Evolutionary conservation across 2,888 invertebrate species (phyloP).

Genomic region (Pseudeuparius sepicola): DNA sequence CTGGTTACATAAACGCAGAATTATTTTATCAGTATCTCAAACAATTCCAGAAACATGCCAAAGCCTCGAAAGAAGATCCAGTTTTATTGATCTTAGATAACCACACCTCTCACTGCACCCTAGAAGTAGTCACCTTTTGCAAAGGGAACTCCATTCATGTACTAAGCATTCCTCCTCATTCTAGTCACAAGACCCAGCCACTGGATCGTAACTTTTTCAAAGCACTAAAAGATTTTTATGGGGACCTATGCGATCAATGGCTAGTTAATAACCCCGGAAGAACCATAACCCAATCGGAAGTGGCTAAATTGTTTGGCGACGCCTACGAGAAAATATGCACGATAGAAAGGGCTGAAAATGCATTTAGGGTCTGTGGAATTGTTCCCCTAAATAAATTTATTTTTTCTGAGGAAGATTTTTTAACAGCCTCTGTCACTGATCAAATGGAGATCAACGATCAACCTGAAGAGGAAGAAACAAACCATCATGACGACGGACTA

Average conservation of each 20-base stretch:
- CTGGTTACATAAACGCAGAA: slow-evolving; percentile 5
- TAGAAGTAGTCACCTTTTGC: not conserved
- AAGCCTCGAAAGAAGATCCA: slow-evolving; percentile 2
- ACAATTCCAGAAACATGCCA: slow-evolving; percentile 5
- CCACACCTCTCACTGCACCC: slow-evolving; percentile 8
- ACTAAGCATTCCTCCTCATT: slow-evolving; percentile 1
- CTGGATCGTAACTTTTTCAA: slow-evolving; percentile 11
- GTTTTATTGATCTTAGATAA: slow-evolving; percentile 10
- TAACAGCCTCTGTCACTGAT: too few relatives aligned
- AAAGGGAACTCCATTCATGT: not conserved
- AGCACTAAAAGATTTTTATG: slow-evolving; percentile 11
- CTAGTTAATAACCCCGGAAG: slow-evolving; percentile 2
- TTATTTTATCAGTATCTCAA: not conserved
- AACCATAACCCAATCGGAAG: slow-evolving; percentile 3
- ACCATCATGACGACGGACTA: too few relatives aligned
- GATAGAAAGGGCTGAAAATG: not conserved
- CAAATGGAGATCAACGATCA: too few relatives aligned
- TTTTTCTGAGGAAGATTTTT: too few relatives aligned
- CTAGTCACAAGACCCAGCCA: too few relatives aligned
- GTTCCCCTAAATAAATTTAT: not conserved
- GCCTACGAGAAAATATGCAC: slow-evolving; percentile 5
- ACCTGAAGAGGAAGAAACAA: too few relatives aligned
- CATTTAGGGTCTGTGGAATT: not conserved
- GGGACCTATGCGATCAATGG: slow-evolving; percentile 10
- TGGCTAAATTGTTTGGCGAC: slow-evolving; percentile 6